Base-by-base conservation (phyloP, 2,888 invertebrate species). In the Trilocha varians region DNA sequence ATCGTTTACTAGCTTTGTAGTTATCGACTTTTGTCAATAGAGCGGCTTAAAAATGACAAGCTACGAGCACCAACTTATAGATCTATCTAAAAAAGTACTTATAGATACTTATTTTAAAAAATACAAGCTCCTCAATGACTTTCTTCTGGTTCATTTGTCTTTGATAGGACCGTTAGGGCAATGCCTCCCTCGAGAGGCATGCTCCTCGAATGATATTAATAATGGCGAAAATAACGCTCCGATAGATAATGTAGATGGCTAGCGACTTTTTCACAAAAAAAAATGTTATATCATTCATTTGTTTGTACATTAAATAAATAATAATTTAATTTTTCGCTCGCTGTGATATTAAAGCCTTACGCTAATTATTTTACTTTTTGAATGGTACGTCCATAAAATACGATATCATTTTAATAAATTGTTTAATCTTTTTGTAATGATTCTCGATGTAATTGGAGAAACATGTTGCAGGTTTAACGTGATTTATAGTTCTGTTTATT, bases 61-160 rank as follows among this genome's bases (percentile, higher is more conserved):
- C n/a, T n/a, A n/a, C n/a, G n/a, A n/a, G n/a, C n/a, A n/a, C n/a
- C n/a, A n/a, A n/a, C n/a, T n/a, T n/a, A n/a, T n/a, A n/a, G n/a
- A n/a, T n/a, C n/a, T n/a, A n/a, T n/a, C n/a, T n/a, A n/a, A n/a
- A n/a, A n/a, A n/a, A n/a, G n/a, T n/a, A n/a, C n/a, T n/a, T n/a
- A 34, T 34, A 14, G 8, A 9, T n/a, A 35, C 32, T 42, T 64
- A 61, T 62, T 64, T 63, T 55, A 54, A 59, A 61, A 63, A 67
- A 62, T 59, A 57, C 52, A 60, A 59, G 50, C 57, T 16, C 60
- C 63, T 59, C 62, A 54, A 53, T 60, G 61, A 62, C 61, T 52
- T 61, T 55, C 62, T 67, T 62, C 64, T 65, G 57, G 49, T 61
- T 68, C 70, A 71, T 70, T 70, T 70, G 69, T 70, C 69, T 71